Base-by-base conservation (phyloP, 2,888 invertebrate species). In the Bellardia pandia region DNA sequence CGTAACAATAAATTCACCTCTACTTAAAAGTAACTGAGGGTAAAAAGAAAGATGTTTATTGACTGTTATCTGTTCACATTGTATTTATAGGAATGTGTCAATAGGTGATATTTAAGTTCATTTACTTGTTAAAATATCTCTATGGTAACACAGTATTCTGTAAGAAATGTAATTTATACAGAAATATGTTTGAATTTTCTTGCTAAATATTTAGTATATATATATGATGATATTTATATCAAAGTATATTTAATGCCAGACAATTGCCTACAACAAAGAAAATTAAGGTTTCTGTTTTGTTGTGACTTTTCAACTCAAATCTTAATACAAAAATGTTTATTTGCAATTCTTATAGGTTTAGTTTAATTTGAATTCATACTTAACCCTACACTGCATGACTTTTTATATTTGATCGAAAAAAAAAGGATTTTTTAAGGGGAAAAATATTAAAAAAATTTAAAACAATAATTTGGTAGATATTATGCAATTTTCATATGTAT, bases 71-170 rank as follows among this genome's bases (percentile, higher is more conserved):
- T 8, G n/a, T 37, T 13, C 51, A 64, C 14, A 14, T 51, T 13
- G 0, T 3, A 48, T 14, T 16, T 53, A 40, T 48, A 60, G n/a
- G 51, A 9, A 13, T 14, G 62, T 13, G 51, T 8, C 75, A 76
- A 9, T 45, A 76, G 40, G 75, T 76, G 64, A 75, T 13, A 62
- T 4, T 51, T 1, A 13, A 16, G 33, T 64, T 37, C n/a, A 51
- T 51, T 51, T 51, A 6, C 33, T 30, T 69, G n/a, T 5, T 68
- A 60, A 60, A 60, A 60, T 58, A 58, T 60, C 60, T 60, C 33
- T 14, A 60, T 14, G 33, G 14, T 2, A 14, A 33, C 60, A 5
- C 33, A 60, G 14, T 37, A n/a, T 37, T 11, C 1, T 60, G 14
- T 1, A 14, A n/a, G 30, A 30, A 58, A 58, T 53, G 9, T 53